Conservation (phyloP, 1,140 invertebrate genomes). For the Pseudomyrmex flavicornis region DNA sequence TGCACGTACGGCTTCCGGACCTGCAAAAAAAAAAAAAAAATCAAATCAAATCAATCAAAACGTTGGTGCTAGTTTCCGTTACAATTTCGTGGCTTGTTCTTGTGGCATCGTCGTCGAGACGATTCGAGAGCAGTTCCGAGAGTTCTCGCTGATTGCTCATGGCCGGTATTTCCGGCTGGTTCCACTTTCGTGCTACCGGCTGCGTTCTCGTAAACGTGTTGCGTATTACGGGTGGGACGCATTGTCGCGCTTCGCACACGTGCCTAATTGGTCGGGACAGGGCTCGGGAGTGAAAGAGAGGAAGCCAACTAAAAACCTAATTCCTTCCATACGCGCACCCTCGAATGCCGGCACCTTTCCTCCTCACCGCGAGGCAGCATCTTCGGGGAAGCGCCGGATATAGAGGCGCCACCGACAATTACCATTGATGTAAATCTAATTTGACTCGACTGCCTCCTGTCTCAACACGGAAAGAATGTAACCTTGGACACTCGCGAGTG, state of each 20-base stretch:
- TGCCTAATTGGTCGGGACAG: conserved; percentile 83
- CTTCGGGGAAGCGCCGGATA: conserved; percentile 85
- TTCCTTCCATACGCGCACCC: conserved; percentile 82
- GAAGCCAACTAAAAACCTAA: conserved; percentile 83
- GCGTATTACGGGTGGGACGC: conserved; percentile 76
- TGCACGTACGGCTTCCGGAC: conserved; percentile 97
- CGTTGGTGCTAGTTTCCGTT: not conserved
- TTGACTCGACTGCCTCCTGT: conserved; percentile 77
- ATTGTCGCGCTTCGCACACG: conserved; percentile 80
- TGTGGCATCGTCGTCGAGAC: not conserved
- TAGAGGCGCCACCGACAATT: conserved; percentile 85
- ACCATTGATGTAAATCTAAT: conserved; percentile 81
- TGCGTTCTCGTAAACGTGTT: conserved; percentile 76
- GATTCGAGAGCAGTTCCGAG: not conserved
- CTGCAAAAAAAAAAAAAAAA: conserved; percentile 82
- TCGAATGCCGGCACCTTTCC: conserved; percentile 40
- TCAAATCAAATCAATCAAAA: not conserved
- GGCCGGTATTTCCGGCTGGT: conserved; percentile 61
- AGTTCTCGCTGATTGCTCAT: conserved; percentile 48
- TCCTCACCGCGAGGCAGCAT: conserved; percentile 64
- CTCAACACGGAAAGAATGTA: conserved; percentile 58
- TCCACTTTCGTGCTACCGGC: conserved; percentile 61
- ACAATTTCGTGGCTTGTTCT: conserved; percentile 11
- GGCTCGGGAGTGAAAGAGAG: conserved; percentile 60
- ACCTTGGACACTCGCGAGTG: conserved; percentile 45